Conservation (phyloP, 2,113 vertebrate species). For the Noctilio leporinus region DNA sequence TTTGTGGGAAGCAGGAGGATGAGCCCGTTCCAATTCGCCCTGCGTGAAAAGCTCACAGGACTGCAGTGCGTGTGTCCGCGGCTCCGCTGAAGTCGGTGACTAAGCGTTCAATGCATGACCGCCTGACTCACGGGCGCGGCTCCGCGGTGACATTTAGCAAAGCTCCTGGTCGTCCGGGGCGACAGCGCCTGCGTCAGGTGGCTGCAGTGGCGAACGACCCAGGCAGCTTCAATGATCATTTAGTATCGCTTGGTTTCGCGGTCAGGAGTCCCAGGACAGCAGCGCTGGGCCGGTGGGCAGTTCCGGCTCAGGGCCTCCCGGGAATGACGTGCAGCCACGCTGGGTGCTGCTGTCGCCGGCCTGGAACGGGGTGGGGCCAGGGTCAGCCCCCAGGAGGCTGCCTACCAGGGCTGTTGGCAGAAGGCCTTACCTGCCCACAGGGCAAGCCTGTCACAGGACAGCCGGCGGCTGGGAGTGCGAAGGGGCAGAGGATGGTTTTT, state of each 20-base stretch:
- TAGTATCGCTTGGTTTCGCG: not conserved
- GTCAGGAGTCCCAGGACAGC: not conserved
- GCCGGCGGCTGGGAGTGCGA: no score
- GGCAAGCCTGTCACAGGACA: not conserved
- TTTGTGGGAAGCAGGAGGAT: not conserved
- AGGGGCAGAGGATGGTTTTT: no score
- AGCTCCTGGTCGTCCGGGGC: not conserved
- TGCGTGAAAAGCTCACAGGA: not conserved
- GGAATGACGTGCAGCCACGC: not conserved
- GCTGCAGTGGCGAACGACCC: not conserved
- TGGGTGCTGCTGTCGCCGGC: fast-evolving
- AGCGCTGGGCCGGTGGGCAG: not conserved
- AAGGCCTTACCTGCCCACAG: not conserved
- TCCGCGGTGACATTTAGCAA: not conserved
- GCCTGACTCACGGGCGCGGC: not conserved
- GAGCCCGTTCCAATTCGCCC: not conserved
- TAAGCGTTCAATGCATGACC: not conserved
- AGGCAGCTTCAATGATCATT: not conserved
- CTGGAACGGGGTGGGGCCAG: no score
- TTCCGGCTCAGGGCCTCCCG: not conserved
- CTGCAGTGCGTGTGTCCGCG: not conserved
- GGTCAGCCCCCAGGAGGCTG: not conserved
- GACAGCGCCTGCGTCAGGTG: not conserved
- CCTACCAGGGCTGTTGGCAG: not conserved
- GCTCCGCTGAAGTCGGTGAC: not conserved